A percentile compares a stretch with the other conserved stretches of the same genome.
Evolutionary conservation across 1,140 invertebrate species (phyloP).

Genomic region (Microplitis demolitor): DNA sequence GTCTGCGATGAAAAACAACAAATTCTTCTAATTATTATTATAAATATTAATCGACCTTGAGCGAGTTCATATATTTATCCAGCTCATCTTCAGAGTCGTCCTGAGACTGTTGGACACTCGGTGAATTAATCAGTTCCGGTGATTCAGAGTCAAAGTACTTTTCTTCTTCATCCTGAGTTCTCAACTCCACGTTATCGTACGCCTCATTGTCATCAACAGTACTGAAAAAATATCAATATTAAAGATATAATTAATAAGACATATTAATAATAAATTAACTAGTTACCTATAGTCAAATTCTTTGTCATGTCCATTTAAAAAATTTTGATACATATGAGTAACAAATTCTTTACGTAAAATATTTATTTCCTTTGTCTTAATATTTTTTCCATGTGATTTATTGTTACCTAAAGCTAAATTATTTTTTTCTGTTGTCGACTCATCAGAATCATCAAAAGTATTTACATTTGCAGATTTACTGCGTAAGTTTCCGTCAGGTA

Average conservation of each 20-base stretch:
- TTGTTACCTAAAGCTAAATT: not conserved
- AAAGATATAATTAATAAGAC: not conserved
- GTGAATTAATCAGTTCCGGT: constrained; percentile 59
- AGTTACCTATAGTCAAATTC: constrained; percentile 81
- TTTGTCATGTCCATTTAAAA: constrained; percentile 81
- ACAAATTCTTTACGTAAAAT: constrained; percentile 84
- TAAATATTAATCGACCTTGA: constrained; percentile 52
- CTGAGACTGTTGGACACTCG: constrained; percentile 52
- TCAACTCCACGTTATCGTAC: constrained; percentile 77
- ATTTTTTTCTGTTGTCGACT: not conserved
- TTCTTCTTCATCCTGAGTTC: constrained; percentile 80
- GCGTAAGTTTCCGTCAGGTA: not conserved
- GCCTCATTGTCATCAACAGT: constrained; percentile 76
- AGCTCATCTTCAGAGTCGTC: constrained; percentile 70
- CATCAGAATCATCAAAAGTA: constrained; percentile 1
- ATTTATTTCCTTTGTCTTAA: constrained; percentile 62
- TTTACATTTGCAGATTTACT: not conserved
- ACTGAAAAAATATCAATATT: constrained; percentile 45
- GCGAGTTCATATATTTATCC: constrained; percentile 72
- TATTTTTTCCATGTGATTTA: constrained; percentile 20
- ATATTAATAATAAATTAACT: constrained; percentile 1
- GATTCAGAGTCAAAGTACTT: constrained; percentile 86
- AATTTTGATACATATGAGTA: constrained; percentile 85
- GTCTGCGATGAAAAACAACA: constrained; percentile 11
- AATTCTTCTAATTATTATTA: constrained; percentile 26